phyloP scores from a whole-genome alignment of 2,113 vertebrate genomes.

The Onychostoma macrolepis region DNA sequence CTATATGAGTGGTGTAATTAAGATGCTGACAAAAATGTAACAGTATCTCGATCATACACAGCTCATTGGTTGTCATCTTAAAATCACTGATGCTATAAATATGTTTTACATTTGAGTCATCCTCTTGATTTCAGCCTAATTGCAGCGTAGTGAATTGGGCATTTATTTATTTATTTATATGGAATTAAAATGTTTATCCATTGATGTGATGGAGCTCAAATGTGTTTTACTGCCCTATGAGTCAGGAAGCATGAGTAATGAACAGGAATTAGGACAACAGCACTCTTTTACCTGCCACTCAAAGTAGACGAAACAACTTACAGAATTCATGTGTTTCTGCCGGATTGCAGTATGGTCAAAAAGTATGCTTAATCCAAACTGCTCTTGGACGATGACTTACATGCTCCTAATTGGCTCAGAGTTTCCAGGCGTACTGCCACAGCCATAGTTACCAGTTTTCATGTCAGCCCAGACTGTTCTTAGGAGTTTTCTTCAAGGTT shows the following conservation, averaged over 20 bases:
- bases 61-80: not conserved
- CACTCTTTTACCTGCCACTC: not conserved
- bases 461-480: not conserved
- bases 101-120: not conserved
- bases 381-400: not conserved
- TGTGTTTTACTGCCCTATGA: not conserved
- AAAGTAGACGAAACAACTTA: not conserved
- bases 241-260: conserved; percentile 1
- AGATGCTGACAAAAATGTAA: not conserved
- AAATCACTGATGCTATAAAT: not conserved
- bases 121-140: not conserved
- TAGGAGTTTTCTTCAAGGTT: conserved; percentile 17
- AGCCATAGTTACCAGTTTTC: not conserved
- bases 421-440: conserved; percentile 2
- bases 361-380: conserved; percentile 1
- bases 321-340: not conserved
- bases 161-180: conserved; percentile 1
- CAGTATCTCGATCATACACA: not conserved
- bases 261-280: not conserved
- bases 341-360: not conserved
- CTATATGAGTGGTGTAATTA: not conserved
- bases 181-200: conserved; percentile 14
- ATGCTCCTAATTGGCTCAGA: conserved; percentile 17
- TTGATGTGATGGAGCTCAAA: not conserved
- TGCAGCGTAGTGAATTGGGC: not conserved